phyloP scores from a whole-genome alignment of 2,797 vertebrate genomes.

The Gallirallus australis region DNA sequence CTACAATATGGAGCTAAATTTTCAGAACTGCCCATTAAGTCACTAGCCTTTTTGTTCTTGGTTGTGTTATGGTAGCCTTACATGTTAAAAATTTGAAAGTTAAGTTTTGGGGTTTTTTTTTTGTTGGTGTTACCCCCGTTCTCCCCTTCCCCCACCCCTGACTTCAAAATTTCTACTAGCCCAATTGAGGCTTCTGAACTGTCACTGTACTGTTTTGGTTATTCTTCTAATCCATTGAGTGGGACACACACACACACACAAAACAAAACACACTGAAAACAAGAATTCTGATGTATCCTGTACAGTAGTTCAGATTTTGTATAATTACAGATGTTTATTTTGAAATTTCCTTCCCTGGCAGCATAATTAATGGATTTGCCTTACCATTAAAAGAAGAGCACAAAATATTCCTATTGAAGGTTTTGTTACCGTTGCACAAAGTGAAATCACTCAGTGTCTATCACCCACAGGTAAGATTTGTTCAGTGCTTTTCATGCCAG shows the following conservation, averaged over 20 bases:
- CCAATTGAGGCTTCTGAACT: background rate
- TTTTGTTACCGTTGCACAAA: constrained; percentile 98
- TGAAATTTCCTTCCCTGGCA: constrained; percentile 61
- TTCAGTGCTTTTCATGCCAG: background rate
- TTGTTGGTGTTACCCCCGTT: too few species aligned
- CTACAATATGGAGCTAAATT: background rate
- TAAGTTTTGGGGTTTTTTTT: background rate
- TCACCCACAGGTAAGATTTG: constrained; percentile 90
- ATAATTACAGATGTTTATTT: background rate
- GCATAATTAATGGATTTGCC: constrained; percentile 99
- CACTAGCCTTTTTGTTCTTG: background rate
- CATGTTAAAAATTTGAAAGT: background rate
- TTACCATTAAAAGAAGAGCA: constrained; percentile 99
- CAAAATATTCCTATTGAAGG: constrained; percentile 98
- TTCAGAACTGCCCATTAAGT: background rate
- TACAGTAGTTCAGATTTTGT: background rate
- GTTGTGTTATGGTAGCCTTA: background rate
- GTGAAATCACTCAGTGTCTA: constrained; percentile 99
- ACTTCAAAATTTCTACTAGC: background rate
- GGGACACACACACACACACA: too few species aligned
- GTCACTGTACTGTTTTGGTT: background rate
- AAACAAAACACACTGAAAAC: too few species aligned
- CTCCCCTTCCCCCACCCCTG: background rate
- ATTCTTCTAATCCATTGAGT: background rate
- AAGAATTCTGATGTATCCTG: background rate